phyloP scores from a whole-genome alignment of 2,113 vertebrate species.

The Candoia aspera region DNA sequence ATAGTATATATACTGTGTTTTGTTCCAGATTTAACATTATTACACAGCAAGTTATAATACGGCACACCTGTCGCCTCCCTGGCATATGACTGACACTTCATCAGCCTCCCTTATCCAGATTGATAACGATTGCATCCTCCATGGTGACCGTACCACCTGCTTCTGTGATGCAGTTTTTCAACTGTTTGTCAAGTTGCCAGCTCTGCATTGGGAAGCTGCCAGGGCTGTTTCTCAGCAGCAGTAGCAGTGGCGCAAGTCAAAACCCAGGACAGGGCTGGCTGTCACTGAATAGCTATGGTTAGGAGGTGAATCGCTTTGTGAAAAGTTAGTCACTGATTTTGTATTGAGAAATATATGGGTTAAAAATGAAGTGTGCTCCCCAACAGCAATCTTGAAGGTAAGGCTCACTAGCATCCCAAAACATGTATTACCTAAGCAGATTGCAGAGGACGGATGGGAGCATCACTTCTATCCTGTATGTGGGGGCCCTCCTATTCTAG shows the following conservation, averaged over 20 bases:
- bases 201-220: not conserved
- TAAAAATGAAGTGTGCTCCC: not conserved
- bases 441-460: not conserved
- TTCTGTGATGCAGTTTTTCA: constrained; percentile 3
- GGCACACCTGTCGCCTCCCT: not conserved
- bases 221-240: not conserved
- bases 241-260: not conserved
- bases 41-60: not conserved
- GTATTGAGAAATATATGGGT: not conserved
- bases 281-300: not conserved
- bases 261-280: not conserved
- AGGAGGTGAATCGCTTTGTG: not conserved
- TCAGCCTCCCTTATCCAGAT: not conserved
- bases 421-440: not conserved
- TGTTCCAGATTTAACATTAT: not conserved
- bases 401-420: not conserved
- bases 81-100: not conserved
- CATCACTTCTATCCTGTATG: not conserved
- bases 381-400: not conserved
- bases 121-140: constrained; percentile 2
- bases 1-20: not conserved
- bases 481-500: not conserved
- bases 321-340: not conserved
- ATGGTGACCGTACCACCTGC: not conserved
- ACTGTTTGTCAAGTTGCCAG: not conserved